Base-by-base conservation (phyloP, 2,113 vertebrate species). In the Vulpes vulpes region DNA sequence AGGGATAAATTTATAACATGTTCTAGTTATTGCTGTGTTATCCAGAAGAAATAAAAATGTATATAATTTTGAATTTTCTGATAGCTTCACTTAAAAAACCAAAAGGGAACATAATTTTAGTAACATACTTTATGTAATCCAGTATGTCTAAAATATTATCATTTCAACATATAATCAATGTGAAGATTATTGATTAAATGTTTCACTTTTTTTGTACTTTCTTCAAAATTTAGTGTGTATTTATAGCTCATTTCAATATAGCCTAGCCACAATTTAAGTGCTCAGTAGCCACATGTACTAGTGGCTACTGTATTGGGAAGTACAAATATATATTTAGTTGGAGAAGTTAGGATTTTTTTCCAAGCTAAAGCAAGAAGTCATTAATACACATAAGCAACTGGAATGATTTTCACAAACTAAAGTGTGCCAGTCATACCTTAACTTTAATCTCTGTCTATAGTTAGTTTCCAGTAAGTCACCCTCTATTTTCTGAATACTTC, bases 51-150 rank as follows among this genome's bases (percentile, higher is more conserved):
- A 35, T 91, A 55, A 17, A 4, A 87, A 83, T 32, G 49, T 91
- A 19, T 10, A 78, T 82, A 35, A 91, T 83, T 93, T 90, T 64
- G 22, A 87, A 71, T 91, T 87, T 86, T 88, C 67, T 88, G 62
- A 82, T 69, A 60, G n/a, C 38, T 51, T 91, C 32, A 88, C 62
- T 43, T 60, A 76, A 85, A 60, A 80, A 62, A 60, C 15, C 53
- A 59, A 67, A 91, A 79, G 53, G 87, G 82, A 78, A 80, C n/a
- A 86, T 86, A 78, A 83, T 92, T 87, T 93, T 94, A 76, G 88
- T 82, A 60, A 71, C 59, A 8, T 92, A 23, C 80, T 89, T 84
- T 69, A 74, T 88, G 81, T 57, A 76, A 38, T 91, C 27, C 4
- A 15, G 15, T 69, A 57, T 71, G 43, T 71, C 67, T 19, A 87